Evolutionary conservation across 1,140 invertebrate genomes (phyloP).

Genomic region (Lepidurus couesii): DNA sequence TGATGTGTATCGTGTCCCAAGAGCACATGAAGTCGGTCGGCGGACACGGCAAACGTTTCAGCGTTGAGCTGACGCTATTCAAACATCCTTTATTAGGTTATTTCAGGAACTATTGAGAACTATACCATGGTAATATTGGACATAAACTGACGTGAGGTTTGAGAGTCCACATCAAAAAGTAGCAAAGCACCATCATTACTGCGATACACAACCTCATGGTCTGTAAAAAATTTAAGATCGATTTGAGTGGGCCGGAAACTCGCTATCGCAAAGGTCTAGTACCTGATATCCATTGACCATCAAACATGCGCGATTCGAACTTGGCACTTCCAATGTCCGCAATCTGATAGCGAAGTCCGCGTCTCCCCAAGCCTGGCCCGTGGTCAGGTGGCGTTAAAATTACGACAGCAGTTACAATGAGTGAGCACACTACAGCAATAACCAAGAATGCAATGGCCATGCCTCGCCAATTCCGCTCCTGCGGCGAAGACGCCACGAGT

Average conservation of each 20-base stretch:
- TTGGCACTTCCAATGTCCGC: constrained; percentile 58
- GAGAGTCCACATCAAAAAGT: constrained; percentile 63
- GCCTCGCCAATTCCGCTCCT: constrained; percentile 79
- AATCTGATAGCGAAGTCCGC: constrained; percentile 53
- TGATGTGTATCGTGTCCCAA: constrained; percentile 59
- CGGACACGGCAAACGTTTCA: constrained; percentile 64
- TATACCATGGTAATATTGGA: constrained; percentile 70
- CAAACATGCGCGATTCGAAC: constrained; percentile 59
- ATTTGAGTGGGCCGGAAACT: neutral
- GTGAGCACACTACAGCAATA: constrained; percentile 75
- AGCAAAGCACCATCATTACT: constrained; percentile 64
- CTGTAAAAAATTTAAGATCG: constrained; percentile 48
- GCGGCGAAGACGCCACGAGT: constrained; percentile 68
- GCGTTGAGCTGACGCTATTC: constrained; percentile 66
- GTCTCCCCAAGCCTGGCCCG: constrained; percentile 58
- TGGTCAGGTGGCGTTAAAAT: constrained; percentile 70
- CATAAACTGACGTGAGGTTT: constrained; percentile 61
- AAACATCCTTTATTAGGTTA: constrained; percentile 26
- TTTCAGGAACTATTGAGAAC: neutral
- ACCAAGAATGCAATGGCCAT: constrained; percentile 82
- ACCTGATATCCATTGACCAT: constrained; percentile 77
- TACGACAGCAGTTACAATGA: constrained; percentile 80
- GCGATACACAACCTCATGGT: constrained; percentile 61
- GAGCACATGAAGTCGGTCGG: constrained; percentile 67
- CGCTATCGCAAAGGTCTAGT: constrained; percentile 37